Base-by-base conservation (phyloP, 2,888 invertebrate species). In the Schizaphis graminum region DNA sequence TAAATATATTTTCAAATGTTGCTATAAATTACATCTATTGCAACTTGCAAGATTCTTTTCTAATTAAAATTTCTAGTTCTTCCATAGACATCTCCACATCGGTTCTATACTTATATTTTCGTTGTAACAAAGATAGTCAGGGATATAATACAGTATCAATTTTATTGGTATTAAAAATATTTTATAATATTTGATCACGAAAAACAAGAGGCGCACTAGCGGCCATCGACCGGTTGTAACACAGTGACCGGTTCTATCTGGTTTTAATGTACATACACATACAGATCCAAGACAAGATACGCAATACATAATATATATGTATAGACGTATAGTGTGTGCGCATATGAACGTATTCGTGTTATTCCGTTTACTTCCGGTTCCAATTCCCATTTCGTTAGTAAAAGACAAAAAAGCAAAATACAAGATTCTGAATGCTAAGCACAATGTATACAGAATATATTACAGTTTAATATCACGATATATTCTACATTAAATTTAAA, bases 281-380 rank as follows among this genome's bases (percentile, higher is more conserved):
- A 93, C 89, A 93, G 93, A 93, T 93, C 93, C 89, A 90, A 93
- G 93, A 93, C 57, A 28, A 84, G 89, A 89, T 93, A 93, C 85
- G 67, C 67, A 86, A 21, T 77, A 67, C 13, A 57, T 57, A 24
- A 89, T 77, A 49, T 67, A 88, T 41, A 77, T 53, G 47, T 57
- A 85, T 44, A 77, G 16, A 56, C 49, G 49, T 56, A 56, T 56
- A 56, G 16, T 21, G 21, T 56, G 41, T 77, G n/a, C 44, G 16
- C n/a, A 56, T 85, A 90, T 28, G 57, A 89, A 57, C 86, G 35
- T n/a, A 41, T 85, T 35, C 85, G 35, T 57, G 89, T 90, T 89
- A 85, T 89, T 90, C 93, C 93, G 86, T 93, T 93, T 93, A 93
- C 93, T 93, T 93, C 93, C 93, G 93, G 93, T 93, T 93, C 90